Evolutionary conservation across 2,113 vertebrate genomes (phyloP), one percentile per base, ranked within the genome.

Genomic region (Asarcornis scutulata): DNA sequence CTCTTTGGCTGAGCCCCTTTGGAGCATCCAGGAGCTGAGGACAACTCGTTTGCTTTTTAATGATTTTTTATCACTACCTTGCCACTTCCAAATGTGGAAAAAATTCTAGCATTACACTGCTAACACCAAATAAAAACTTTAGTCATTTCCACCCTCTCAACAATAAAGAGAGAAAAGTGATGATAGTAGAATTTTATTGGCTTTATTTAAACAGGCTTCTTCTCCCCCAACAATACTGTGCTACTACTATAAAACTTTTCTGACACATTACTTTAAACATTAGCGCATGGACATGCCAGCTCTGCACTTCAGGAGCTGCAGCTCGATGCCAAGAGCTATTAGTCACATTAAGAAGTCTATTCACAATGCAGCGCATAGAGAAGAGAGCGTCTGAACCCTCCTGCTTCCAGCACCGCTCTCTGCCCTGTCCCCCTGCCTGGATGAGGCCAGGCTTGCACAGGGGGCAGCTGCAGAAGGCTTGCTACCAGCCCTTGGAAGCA

Each of bases 261-360:
- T 97, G 97, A 97, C 90, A 97, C 75, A 73, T 91, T 96, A 94
- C 77, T 98, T 96, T 96, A 93, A 97, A 97, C 89, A 90, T 90
- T 82, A 95, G 66, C 3, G 13, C 94, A 93, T 85, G 88, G 93
- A 76, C 66, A 92, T 83, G 91, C 89, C 94, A 94, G 88, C 87
- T 96, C 85, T 94, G 84, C 89, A 93, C 63, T 96, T 91, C 86
- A 97, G 96, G 97, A 97, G 90, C 92, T 92, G 22, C 85, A 73
- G 72, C 38, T 89, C 36, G 56, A 75, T 92, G 93, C 95, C 95
- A 97, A 95, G 80, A 95, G 73, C 78, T 90, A 96, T 96, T 96
- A 93, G 93, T 97, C 96, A 96, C 86, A 96, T 96, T 91, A 94
- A 93, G 77, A 95, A 96, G 69, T 84, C 84, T 79, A 85, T 77